Percentiles rank a stretch among this genome's conserved stretches.
phyloP scores from a whole-genome alignment of 2,888 invertebrate species.

The Pedicia rivosa region DNA sequence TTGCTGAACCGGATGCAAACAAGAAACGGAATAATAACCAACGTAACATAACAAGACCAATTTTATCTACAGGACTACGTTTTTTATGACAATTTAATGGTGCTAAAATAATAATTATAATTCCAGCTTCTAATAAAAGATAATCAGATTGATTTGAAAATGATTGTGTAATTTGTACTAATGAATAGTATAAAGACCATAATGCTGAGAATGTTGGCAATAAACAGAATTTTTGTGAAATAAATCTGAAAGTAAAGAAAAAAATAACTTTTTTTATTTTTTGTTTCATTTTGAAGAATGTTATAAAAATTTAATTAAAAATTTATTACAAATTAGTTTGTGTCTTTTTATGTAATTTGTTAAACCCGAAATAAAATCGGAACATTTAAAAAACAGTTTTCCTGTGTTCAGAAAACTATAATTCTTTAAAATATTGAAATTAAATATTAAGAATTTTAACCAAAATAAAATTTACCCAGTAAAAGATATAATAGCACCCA shows the following conservation, averaged over 20 bases:
- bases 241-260: conserved; percentile 36
- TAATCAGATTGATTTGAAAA: conserved; percentile 40
- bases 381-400: too few relatives aligned
- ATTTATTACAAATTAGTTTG: too few relatives aligned
- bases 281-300: too few relatives aligned
- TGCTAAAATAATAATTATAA: conserved; percentile 50
- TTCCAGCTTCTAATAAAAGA: conserved; percentile 55
- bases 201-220: conserved; percentile 43
- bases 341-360: too few relatives aligned
- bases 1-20: conserved; percentile 54
- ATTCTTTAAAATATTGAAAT: too few relatives aligned
- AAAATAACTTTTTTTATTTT: too few relatives aligned
- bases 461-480: conserved; percentile 36
- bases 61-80: conserved; percentile 11
- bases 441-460: too few relatives aligned
- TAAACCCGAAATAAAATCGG: too few relatives aligned
- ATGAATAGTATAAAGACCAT: conserved; percentile 54
- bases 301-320: neutral
- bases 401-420: too few relatives aligned
- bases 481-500: conserved; percentile 48
- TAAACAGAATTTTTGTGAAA: conserved; percentile 41
- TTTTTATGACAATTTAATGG: conserved; percentile 34
- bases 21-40: conserved; percentile 59
- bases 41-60: conserved; percentile 26
- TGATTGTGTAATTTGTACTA: conserved; percentile 60